Evolutionary conservation across 2,797 vertebrate genomes (phyloP), one percentile per base, ranked within the genome.

Genomic region (Pipistrellus kuhlii): DNA sequence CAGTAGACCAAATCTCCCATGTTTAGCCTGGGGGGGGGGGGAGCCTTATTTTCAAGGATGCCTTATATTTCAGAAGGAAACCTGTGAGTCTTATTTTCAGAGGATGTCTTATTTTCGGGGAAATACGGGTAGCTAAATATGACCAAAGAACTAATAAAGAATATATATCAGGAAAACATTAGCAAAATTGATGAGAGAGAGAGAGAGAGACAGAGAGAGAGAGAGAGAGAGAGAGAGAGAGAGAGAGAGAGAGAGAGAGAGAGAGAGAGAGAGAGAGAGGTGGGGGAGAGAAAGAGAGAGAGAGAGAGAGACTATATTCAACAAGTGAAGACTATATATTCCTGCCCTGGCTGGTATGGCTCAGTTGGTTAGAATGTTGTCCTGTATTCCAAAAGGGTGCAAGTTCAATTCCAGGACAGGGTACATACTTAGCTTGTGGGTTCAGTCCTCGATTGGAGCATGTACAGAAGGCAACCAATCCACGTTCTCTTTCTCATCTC

Each of bases 91-190:
- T 7, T 41, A 41, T 41, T 41, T 41, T 41, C 38, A 6, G 38
- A 41, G 38, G 38, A 41, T 41, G 38, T 41, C 38, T 41, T 41
- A 41, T 41, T 41, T 41, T 41, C 38, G 38, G 38, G 38, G 38
- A 41, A 41, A 41, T 1, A 41, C 6, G 6, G 38, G 38, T 41
- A 41, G 38, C 38, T 88, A 88, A 88, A 51, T 80, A 27, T 85
- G 66, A 69, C 32, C 38, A 53, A 80, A 88, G 64, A 55, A 46
- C 75, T 84, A 35, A 13, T 71, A 80, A 44, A 77, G 48, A 64
- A 76, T 71, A 75, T 51, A 59, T 51, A 62, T 89, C 35, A 73
- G 57, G 48, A 85, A 85, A 95, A 51, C 25, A 27, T 83, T 68
- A 64, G 64, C 23, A 48, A 88, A 30, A 75, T 62, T 81, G n/a